phyloP scores from a whole-genome alignment of 2,797 vertebrate genomes.

The Remorina albescens region DNA sequence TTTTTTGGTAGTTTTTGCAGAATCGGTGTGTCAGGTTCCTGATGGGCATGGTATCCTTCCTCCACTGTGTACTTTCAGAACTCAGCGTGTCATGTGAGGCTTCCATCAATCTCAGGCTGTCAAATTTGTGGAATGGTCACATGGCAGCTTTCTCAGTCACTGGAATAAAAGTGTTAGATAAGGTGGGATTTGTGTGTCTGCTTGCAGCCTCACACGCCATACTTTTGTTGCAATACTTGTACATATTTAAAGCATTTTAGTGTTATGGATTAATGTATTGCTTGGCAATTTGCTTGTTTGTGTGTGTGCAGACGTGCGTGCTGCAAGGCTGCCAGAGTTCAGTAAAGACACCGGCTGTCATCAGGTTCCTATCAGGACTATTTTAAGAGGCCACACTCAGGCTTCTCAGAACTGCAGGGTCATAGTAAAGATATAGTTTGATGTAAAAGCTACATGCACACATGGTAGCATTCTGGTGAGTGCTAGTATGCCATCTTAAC shows the following conservation, averaged over 20 bases:
- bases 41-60: slow-evolving; percentile 44
- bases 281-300: not conserved
- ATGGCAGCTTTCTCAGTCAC: slow-evolving; percentile 49
- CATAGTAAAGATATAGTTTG: slow-evolving; percentile 74
- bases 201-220: not conserved
- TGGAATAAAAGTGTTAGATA: slow-evolving; percentile 16
- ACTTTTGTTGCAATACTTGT: slow-evolving; percentile 13
- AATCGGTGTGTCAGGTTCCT: slow-evolving; percentile 57
- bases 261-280: slow-evolving; percentile 8
- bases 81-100: slow-evolving; percentile 74
- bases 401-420: slow-evolving; percentile 78
- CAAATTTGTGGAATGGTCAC: slow-evolving; percentile 58
- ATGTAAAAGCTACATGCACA: slow-evolving; percentile 46
- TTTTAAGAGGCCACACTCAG: slow-evolving; percentile 73
- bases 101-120: slow-evolving; percentile 74
- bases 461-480: slow-evolving; percentile 13
- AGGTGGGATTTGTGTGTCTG: slow-evolving; percentile 6
- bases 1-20: slow-evolving; percentile 30
- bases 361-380: slow-evolving; percentile 76
- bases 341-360: slow-evolving; percentile 70
- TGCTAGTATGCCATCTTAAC: slow-evolving; percentile 23
- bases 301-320: slow-evolving; percentile 7
- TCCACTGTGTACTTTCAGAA: slow-evolving; percentile 65
- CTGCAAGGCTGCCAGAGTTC: slow-evolving; percentile 47
- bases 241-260: slow-evolving; percentile 22